These are phyloP conservation scores for Camelus bactrianus DNA, from an alignment of 2,113 vertebrate species.

Conservation along the genomic window DNA sequence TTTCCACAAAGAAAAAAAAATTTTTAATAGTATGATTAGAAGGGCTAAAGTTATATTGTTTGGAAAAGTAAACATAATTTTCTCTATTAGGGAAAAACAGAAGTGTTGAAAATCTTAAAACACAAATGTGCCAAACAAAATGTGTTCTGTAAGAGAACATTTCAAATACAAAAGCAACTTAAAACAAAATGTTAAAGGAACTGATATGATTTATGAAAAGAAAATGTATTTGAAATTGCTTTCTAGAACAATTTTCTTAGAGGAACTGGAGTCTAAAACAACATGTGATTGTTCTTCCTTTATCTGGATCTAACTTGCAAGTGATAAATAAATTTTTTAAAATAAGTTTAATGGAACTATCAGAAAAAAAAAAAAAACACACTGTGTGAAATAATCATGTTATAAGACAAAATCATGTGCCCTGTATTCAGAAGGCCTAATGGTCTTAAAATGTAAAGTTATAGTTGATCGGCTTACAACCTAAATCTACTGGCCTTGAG, in stretches of 20 bases:
- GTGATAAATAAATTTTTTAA: neutral
- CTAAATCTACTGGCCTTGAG: neutral
- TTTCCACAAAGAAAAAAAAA: neutral
- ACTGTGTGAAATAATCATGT: neutral
- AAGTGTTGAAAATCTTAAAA: neutral
- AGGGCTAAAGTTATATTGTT: neutral
- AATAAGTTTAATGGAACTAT: neutral
- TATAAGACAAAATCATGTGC: neutral
- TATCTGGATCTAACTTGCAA: neutral
- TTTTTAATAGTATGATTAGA: neutral
- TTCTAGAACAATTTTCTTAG: neutral
- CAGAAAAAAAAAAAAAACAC: neutral
- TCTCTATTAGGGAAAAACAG: neutral
- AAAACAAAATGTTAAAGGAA: neutral
- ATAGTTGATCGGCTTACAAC: neutral
- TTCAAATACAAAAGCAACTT: conserved; percentile 39
- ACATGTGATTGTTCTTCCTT: neutral
- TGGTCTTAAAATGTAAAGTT: neutral
- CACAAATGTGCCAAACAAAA: neutral
- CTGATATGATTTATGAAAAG: neutral
- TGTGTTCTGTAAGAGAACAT: neutral
- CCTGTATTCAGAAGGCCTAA: neutral
- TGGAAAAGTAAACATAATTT: neutral
- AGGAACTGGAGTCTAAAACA: neutral
- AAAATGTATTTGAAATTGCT: conserved; percentile 10